These are phyloP conservation scores for Rhagonycha fulva DNA, from an alignment of 2,888 invertebrate species.

Conservation along the genomic window DNA sequence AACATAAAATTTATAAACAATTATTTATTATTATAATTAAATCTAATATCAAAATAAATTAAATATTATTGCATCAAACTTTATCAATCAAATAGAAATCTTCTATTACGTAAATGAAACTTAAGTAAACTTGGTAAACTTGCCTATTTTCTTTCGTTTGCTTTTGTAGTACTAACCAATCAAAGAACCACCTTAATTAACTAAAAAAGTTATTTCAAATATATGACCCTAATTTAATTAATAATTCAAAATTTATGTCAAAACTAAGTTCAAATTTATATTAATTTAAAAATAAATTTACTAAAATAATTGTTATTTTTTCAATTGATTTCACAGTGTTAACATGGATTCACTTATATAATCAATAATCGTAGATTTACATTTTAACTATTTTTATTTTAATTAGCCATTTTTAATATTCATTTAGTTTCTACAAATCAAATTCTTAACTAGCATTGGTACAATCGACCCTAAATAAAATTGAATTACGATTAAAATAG, in stretches of 20 bases:
- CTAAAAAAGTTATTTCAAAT: too few species aligned
- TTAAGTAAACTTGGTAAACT: not conserved
- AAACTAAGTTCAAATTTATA: not conserved
- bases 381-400: not conserved
- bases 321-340: not conserved
- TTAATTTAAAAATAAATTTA: too few species aligned
- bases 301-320: not conserved
- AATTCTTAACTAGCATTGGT: not conserved
- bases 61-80: not conserved
- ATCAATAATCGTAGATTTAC: not conserved
- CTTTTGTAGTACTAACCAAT: not conserved
- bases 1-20: too few species aligned
- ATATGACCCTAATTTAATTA: too few species aligned
- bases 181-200: not conserved
- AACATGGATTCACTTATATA: not conserved
- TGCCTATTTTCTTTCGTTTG: not conserved
- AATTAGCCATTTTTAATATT: not conserved
- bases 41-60: too few species aligned
- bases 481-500: not conserved
- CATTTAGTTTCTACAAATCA: not conserved
- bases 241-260: not conserved
- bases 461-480: not conserved
- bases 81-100: not conserved
- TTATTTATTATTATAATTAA: too few species aligned
- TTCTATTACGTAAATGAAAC: not conserved